Percentiles rank a stretch among this genome's conserved stretches.
phyloP scores from a whole-genome alignment of 1,140 invertebrate species.

The Drosophila burlai region DNA sequence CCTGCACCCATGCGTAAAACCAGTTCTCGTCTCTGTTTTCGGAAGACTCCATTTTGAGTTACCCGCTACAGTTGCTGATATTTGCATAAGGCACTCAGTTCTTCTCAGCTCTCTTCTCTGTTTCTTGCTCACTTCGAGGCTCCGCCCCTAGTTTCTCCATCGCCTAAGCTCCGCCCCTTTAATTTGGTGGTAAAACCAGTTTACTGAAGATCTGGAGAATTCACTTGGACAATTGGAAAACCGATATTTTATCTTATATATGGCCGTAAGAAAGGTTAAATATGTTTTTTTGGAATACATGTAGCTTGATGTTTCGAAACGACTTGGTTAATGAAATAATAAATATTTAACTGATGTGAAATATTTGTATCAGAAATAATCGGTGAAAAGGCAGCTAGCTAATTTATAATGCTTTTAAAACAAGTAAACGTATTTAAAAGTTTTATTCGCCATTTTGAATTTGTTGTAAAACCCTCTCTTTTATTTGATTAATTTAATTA shows the following conservation, averaged over 20 bases:
- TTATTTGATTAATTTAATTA: background rate
- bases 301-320: conserved; percentile 6
- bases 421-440: background rate
- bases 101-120: conserved; percentile 16
- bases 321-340: conserved; percentile 1
- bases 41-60: conserved; percentile 71
- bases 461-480: background rate
- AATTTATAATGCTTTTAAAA: background rate
- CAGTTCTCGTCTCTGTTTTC: conserved; percentile 71
- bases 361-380: conserved; percentile 9
- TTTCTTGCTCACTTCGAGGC: background rate
- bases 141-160: conserved; percentile 23
- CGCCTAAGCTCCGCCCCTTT: conserved; percentile 16
- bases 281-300: conserved; percentile 8
- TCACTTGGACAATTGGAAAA: conserved; percentile 15
- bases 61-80: conserved; percentile 26
- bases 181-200: conserved; percentile 19
- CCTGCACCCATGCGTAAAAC: conserved; percentile 80
- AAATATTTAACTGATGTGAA: conserved; percentile 3
- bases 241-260: conserved; percentile 27
- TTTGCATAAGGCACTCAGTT: conserved; percentile 62
- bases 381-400: background rate
- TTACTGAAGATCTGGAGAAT: conserved; percentile 16
- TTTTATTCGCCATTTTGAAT: background rate
- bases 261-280: conserved; percentile 29